These are phyloP conservation scores for Dasyurus viverrinus DNA, from an alignment of 2,113 vertebrate species.

Conservation along the genomic window DNA sequence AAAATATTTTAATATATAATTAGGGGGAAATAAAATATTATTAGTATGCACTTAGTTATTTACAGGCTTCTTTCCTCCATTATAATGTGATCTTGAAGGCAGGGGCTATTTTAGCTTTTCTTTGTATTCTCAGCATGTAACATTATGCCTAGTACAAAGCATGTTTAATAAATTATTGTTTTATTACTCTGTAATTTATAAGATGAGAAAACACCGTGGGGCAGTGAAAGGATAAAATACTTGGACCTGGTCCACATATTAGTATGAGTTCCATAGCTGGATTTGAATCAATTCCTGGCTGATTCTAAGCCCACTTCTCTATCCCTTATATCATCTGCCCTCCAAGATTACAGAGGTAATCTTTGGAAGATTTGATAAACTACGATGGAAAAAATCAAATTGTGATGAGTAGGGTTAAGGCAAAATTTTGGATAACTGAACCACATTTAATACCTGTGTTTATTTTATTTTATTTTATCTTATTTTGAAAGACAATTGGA, in stretches of 20 bases:
- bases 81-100: background rate
- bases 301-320: background rate
- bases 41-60: background rate
- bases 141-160: background rate
- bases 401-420: background rate
- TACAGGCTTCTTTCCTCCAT: background rate
- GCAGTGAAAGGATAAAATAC: background rate
- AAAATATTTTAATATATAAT: background rate
- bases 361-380: background rate
- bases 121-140: background rate
- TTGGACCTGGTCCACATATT: background rate
- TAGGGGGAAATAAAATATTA: background rate
- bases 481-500: no score
- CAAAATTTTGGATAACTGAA: background rate
- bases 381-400: background rate
- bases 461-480: no score
- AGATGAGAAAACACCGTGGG: background rate
- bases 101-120: background rate
- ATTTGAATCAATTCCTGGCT: background rate
- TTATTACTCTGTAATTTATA: background rate
- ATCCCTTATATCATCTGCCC: background rate
- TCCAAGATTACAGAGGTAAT: background rate
- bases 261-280: background rate
- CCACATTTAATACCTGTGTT: background rate
- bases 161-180: background rate